Base-by-base conservation (phyloP, 37 sponge, comb jelly and placozoan species). In the Haliclona indistincta region DNA sequence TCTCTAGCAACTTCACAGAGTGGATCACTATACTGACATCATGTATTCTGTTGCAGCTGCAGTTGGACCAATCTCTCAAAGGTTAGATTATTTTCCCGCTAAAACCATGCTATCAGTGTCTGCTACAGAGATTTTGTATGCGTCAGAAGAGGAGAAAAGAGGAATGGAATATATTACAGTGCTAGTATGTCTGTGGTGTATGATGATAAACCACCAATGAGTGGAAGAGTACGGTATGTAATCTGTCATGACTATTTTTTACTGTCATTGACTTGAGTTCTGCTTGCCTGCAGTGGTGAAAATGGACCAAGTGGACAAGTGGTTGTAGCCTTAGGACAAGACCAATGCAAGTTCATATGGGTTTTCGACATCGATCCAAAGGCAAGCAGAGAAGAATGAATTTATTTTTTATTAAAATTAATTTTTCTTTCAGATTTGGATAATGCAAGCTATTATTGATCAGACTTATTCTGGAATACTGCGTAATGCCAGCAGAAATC, bases 51-150 rank as follows among this genome's bases (percentile, higher is more conserved):
- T 77, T 19, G 45, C 78, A 22, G 56, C 39, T 39, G 56, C 78
- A 5, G 71, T 76, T 47, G 86, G 82, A 40, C 69, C 65, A 35
- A 69, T 81, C 4, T 68, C 78, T 4, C 55, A 67, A 0, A 81
- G 82, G 71, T 79, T 4, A 23, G n/a, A n/a, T 8, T 19, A 41
- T 68, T 41, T 74, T 1, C 26, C 23, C 41, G 17, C 3, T 28
- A 56, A 60, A 73, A 36, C 5, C 36, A 15, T 36, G 7, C 41
- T 43, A 41, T 15, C 39, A 60, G 49, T 43, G 13, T 45, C 0
- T 52, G 0, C 30, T 45, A 1, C 55, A 88, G 89, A 56, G 91
- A 90, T 32, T 90, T 90, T 81, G 86, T 90, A 13, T 70, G 75
- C 26, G 68, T 84, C 0, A 68, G 91, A 1, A 51, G 35, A 35